A percentile compares a stretch with the other conserved stretches of the same genome.
Evolutionary conservation across 2,113 vertebrate species (phyloP).

Genomic region (Saguinus imperator): DNA sequence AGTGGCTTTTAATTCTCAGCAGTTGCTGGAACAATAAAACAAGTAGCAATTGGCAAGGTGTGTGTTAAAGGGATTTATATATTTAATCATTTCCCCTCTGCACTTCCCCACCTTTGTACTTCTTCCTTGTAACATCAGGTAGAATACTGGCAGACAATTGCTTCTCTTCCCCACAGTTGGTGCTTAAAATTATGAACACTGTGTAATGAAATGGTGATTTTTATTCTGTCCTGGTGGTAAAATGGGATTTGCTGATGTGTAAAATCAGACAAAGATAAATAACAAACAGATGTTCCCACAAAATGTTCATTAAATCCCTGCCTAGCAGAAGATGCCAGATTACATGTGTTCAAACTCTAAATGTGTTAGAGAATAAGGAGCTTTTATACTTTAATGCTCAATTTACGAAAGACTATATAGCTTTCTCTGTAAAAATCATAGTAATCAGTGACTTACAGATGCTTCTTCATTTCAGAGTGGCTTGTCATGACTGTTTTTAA

Average conservation of each 20-base stretch:
- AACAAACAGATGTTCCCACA: conserved; percentile 81
- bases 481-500: conserved; percentile 71
- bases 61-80: conserved; percentile 64
- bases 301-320: conserved; percentile 78
- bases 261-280: conserved; percentile 82
- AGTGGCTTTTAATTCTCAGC: conserved; percentile 49
- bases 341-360: conserved; percentile 77
- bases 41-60: conserved; percentile 42
- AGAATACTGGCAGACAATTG: conserved; percentile 42
- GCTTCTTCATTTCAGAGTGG: conserved; percentile 60
- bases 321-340: conserved; percentile 67
- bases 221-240: conserved; percentile 73
- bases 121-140: conserved; percentile 52
- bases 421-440: conserved; percentile 72
- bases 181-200: conserved; percentile 72
- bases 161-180: conserved; percentile 27
- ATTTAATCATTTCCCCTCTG: conserved; percentile 52
- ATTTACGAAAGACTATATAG: conserved; percentile 72
- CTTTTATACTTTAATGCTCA: conserved; percentile 77
- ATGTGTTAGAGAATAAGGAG: conserved; percentile 71
- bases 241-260: conserved; percentile 77
- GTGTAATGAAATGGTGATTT: conserved; percentile 80
- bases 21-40: conserved; percentile 50
- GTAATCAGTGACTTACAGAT: conserved; percentile 70
- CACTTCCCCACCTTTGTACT: conserved; percentile 20